Evolutionary conservation across 2,113 vertebrate species (phyloP).

Genomic region (Strix aluco): DNA sequence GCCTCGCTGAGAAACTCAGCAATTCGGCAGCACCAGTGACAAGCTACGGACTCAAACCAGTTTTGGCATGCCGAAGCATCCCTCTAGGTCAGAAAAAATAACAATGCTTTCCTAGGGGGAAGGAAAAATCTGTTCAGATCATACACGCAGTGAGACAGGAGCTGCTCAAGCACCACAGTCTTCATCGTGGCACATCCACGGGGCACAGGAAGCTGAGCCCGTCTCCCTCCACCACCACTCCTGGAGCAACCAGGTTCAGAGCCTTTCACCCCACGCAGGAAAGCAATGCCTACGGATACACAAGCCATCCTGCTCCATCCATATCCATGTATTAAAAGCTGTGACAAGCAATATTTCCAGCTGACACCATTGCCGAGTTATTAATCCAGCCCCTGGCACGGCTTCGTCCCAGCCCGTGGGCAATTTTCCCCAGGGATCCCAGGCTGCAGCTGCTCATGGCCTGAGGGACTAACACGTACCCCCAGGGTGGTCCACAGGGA

Average conservation of each 20-base stretch:
- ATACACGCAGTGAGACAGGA: neutral
- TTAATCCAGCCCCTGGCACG: neutral
- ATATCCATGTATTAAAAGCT: neutral
- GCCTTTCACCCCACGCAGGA: neutral
- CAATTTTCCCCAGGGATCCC: neutral
- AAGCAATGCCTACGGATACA: neutral
- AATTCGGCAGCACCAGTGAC: no score
- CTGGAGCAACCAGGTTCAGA: neutral
- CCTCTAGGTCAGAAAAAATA: neutral
- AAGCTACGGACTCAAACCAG: neutral
- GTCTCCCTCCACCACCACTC: fast-evolving
- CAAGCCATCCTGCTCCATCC: neutral
- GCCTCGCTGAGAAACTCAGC: neutral
- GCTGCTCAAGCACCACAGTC: fast-evolving
- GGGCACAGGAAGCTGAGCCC: neutral
- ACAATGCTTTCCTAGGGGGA: neutral
- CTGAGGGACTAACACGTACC: fast-evolving
- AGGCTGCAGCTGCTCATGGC: neutral
- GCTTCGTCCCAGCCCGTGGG: neutral
- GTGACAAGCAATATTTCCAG: neutral
- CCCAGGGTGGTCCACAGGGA: no score
- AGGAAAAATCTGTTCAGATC: neutral
- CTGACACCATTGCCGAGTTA: fast-evolving
- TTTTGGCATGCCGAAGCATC: neutral
- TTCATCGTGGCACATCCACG: neutral